Base-by-base conservation (phyloP, 2,797 vertebrate species). In the Hydrophis major region DNA sequence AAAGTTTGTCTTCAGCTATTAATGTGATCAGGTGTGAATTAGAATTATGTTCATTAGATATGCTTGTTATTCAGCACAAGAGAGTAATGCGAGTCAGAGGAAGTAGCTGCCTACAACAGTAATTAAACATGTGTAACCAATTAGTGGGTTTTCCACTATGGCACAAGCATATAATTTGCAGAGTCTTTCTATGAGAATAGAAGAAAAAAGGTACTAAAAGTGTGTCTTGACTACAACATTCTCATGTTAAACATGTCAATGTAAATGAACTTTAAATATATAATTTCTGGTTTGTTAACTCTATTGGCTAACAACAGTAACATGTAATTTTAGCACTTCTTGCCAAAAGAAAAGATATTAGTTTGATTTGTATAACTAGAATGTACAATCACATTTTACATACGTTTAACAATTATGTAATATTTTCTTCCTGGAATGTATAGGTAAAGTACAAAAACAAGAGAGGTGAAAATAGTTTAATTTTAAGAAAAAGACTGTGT, bases 81-180 rank as follows among this genome's bases (percentile, higher is more conserved):
- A 98, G 98, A 98, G 98, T 98, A 98, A 97, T 95, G 94, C 95
- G 93, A 98, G 98, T 98, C 98, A 98, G 98, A 98, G 98, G 98
- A 99, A 99, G 99, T 98, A 97, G 98, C 98, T 98, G 98, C 98
- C 97, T 98, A 98, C 98, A 98, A 98, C 98, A 98, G 98, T 99
- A 98, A 99, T 99, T 99, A 99, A 99, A 99, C 99, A 99, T 98
- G 98, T 99, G 98, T 98, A 98, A 98, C 99, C 98, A 99, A 99
- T 99, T 99, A 99, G 98, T 97, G 98, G 98, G 98, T 97, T 98
- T 98, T 98, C 98, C 98, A 98, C 98, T 96, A 98, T 97, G 97
- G 98, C 97, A 97, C 98, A 98, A 98, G 98, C 98, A 98, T 99
- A 98, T 98, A 98, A 99, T 99, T 99, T 98, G 97, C 98, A 96